Conservation (phyloP, 2,888 invertebrate genomes). For the Drosophila paucipuncta region DNA sequence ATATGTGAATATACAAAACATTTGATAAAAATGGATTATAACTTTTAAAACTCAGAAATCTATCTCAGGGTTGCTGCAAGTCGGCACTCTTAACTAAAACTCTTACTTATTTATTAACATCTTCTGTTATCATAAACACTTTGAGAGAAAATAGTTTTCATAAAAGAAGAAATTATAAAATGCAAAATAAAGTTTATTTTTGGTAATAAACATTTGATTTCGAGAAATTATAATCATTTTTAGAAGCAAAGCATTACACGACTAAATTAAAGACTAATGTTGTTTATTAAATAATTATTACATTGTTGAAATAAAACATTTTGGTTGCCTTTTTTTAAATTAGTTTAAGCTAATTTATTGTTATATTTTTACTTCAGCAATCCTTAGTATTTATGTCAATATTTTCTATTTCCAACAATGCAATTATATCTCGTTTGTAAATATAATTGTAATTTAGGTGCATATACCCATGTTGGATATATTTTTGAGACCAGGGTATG, state of each 20-base stretch:
- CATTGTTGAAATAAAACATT: background rate
- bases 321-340: background rate
- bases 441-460: background rate
- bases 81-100: background rate
- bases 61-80: background rate
- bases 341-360: background rate
- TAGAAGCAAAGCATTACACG: background rate
- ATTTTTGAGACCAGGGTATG: slow-evolving; percentile 19
- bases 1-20: background rate
- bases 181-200: background rate
- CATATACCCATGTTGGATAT: background rate
- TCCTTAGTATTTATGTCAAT: background rate
- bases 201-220: background rate
- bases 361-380: background rate
- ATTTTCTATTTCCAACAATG: background rate
- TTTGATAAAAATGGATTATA: background rate
- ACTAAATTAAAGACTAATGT: background rate
- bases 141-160: background rate
- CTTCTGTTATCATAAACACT: background rate
- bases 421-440: background rate
- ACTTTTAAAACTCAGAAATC: accelerated
- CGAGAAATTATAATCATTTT: background rate
- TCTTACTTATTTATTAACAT: background rate
- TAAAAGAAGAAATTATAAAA: background rate
- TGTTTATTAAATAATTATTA: background rate